Percentiles rank a stretch among this genome's conserved stretches.
These are phyloP conservation scores for Drosophila rubida DNA, from an alignment of 2,888 invertebrate genomes.

Conservation along the genomic window DNA sequence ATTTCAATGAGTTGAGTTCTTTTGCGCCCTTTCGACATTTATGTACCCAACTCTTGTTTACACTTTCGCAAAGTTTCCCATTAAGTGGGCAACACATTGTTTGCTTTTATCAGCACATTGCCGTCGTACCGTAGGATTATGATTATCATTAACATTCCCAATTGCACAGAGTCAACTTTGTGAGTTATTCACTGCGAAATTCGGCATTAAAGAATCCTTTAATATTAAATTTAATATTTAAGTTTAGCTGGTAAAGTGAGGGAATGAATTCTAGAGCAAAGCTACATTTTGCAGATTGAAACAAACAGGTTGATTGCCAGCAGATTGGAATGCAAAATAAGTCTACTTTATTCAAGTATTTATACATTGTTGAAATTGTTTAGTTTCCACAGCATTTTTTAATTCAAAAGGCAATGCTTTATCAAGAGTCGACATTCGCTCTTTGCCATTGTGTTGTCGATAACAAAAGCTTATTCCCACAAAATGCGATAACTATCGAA, in stretches of 20 bases:
- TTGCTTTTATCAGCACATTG: not conserved
- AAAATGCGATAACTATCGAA: too few species aligned
- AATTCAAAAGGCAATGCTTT: too few species aligned
- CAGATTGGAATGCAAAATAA: too few species aligned
- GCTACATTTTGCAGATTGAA: too few species aligned
- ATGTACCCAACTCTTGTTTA: not conserved
- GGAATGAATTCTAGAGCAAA: not conserved
- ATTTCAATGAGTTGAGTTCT: conserved; percentile 1
- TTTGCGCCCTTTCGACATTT: not conserved
- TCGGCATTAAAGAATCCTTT: not conserved
- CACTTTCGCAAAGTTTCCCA: not conserved
- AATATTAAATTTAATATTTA: too few species aligned
- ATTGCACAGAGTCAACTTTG: not conserved
- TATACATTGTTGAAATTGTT: too few species aligned
- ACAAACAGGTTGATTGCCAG: too few species aligned
- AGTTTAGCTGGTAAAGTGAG: not conserved
- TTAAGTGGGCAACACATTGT: not conserved
- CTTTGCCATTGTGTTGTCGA: too few species aligned
- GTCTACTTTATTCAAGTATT: too few species aligned
- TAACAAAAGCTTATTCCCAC: too few species aligned
- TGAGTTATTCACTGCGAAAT: not conserved
- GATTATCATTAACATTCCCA: not conserved
- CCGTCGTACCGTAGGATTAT: not conserved
- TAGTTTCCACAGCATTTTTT: too few species aligned
- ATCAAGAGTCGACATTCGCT: too few species aligned